Evolutionary conservation across 2,113 vertebrate species (phyloP).

Genomic region (Trogon melanurus): DNA sequence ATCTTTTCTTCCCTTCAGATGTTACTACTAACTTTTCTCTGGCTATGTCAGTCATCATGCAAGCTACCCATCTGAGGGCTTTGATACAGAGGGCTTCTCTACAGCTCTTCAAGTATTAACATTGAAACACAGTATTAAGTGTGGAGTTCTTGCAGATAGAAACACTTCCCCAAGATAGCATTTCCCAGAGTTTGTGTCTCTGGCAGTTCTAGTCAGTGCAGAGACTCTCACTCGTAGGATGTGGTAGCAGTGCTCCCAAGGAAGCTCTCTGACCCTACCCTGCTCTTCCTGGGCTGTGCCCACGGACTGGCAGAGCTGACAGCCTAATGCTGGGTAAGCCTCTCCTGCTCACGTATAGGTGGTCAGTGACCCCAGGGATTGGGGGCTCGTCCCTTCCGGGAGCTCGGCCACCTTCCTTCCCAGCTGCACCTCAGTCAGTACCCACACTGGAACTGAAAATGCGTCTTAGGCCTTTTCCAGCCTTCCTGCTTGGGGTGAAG

Average conservation of each 20-base stretch:
- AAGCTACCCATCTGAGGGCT: background rate
- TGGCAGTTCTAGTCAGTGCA: background rate
- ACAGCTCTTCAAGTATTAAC: background rate
- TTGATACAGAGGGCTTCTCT: background rate
- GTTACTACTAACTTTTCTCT: background rate
- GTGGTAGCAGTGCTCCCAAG: background rate
- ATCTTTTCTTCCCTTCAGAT: background rate
- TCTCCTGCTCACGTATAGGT: background rate
- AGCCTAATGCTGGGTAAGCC: background rate
- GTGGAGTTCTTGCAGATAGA: background rate
- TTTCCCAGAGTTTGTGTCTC: background rate
- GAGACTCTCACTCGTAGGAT: background rate
- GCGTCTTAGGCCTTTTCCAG: background rate
- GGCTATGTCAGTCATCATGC: background rate
- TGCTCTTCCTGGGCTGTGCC: background rate
- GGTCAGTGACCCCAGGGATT: background rate
- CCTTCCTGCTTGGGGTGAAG: background rate
- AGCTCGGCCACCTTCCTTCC: background rate
- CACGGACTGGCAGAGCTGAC: background rate
- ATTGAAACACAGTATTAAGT: background rate
- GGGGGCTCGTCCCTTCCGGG: background rate
- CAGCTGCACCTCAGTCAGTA: background rate
- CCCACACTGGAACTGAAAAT: background rate
- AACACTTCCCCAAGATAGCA: background rate
- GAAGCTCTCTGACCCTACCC: background rate